Base-by-base conservation (phyloP, 1,140 invertebrate genomes). In the Tyrophagus putrescentiae region DNA sequence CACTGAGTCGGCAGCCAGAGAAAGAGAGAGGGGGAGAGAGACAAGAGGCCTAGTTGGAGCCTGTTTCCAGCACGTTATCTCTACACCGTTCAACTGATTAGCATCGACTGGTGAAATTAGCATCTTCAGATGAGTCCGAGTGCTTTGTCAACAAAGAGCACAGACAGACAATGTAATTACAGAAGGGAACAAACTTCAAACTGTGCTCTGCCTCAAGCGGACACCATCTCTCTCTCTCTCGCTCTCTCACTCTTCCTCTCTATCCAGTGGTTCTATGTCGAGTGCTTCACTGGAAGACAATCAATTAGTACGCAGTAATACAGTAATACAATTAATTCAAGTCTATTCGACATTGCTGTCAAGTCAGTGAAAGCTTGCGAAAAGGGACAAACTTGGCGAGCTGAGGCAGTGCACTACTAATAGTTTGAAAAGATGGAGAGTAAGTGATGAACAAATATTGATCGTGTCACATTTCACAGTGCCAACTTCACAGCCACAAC, bases 371-470 rank as follows among this genome's bases (percentile, higher is more conserved):
- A n/a, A n/a, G n/a, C n/a, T n/a, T n/a, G n/a, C n/a, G n/a, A n/a
- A n/a, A n/a, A n/a, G n/a, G n/a, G n/a, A n/a, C n/a, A n/a, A n/a
- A n/a, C n/a, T n/a, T n/a, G n/a, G n/a, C n/a, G n/a, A n/a, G n/a
- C n/a, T n/a, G n/a, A n/a, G n/a, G n/a, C n/a, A n/a, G n/a, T n/a
- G n/a, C n/a, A n/a, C n/a, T n/a, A n/a, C n/a, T n/a, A n/a, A n/a
- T n/a, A n/a, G n/a, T n/a, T n/a, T n/a, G n/a, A n/a, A n/a, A n/a
- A n/a, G n/a, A 39, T 39, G 13, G 36, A 39, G 36, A 39, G 18
- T 48, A 48, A 48, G 45, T 48, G 45, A 48, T 9, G 45, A 48
- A 48, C 45, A 48, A 48, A 48, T 48, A 48, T 48, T 48, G 45
- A 48, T 48, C 21, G 18, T 48, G 45, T 48, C 36, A 21, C 21